These are phyloP conservation scores for Andrena chrysosceles DNA, from an alignment of 2,888 invertebrate genomes.

Conservation along the genomic window DNA sequence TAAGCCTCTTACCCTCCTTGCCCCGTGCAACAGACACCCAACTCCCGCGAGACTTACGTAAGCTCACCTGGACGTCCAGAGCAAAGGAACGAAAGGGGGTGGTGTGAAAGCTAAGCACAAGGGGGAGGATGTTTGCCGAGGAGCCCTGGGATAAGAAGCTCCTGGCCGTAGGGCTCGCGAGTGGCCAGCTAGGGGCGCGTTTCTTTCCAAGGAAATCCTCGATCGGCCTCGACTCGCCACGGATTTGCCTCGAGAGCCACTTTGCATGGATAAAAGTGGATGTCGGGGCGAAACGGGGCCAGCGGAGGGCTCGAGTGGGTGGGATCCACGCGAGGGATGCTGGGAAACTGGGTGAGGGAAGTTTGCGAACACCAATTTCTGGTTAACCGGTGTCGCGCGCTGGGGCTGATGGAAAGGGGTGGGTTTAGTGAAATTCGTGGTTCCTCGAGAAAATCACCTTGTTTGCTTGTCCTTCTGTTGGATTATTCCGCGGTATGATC, in stretches of 20 bases:
- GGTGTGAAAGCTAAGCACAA: too few species aligned
- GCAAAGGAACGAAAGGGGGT: neutral
- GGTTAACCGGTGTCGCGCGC: neutral
- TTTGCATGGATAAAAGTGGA: conserved; percentile 35
- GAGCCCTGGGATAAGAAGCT: too few species aligned
- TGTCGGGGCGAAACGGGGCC: conserved; percentile 19
- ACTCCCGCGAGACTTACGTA: conserved; percentile 41
- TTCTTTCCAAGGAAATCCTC: neutral
- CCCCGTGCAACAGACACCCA: too few species aligned
- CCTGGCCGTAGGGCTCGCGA: too few species aligned
- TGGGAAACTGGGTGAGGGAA: conserved; percentile 11
- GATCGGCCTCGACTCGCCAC: conserved; percentile 5
- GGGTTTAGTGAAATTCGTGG: conserved; percentile 16
- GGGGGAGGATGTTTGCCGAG: too few species aligned
- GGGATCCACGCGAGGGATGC: neutral
- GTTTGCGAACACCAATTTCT: conserved; percentile 32
- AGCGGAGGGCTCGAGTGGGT: conserved; percentile 1
- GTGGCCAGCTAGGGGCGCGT: neutral
- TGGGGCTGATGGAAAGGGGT: too few species aligned
- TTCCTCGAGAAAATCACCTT: neutral
- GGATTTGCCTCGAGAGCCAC: conserved; percentile 28
- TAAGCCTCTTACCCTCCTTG: conserved; percentile 56
- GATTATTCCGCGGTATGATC: too few species aligned
- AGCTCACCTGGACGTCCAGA: conserved; percentile 13
- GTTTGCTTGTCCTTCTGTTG: neutral